phyloP scores from a whole-genome alignment of 2,888 invertebrate species.

The Argyra leucocephala region DNA sequence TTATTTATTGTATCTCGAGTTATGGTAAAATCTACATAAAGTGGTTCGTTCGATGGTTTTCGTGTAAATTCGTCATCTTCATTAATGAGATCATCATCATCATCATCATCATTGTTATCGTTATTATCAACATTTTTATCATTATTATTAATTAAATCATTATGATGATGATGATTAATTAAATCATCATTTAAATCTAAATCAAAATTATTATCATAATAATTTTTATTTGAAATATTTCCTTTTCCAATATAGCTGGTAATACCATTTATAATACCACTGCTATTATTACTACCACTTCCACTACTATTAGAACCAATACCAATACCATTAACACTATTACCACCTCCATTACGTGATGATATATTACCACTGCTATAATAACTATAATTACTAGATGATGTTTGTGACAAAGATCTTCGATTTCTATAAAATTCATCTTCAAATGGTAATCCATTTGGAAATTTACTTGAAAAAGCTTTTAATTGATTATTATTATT shows the following conservation, averaged over 20 bases:
- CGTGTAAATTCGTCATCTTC: constrained; percentile 41
- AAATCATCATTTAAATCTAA: neutral
- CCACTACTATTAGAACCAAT: constrained; percentile 9
- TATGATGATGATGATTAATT: neutral
- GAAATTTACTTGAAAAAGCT: constrained; percentile 41
- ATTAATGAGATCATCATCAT: constrained; percentile 22
- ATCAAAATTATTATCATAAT: neutral
- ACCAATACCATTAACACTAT: neutral
- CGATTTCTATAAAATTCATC: constrained; percentile 40
- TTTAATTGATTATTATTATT: constrained; percentile 38
- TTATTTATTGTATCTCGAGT: constrained; percentile 20
- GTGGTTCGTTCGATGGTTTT: constrained; percentile 40
- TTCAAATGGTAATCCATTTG: constrained; percentile 42
- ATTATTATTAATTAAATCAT: too few relatives aligned
- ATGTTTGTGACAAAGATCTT: constrained; percentile 38
- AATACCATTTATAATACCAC: neutral
- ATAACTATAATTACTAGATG: constrained; percentile 42
- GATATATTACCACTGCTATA: constrained; percentile 31
- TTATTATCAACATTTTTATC: too few relatives aligned
- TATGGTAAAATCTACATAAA: constrained; percentile 44
- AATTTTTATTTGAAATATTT: too few relatives aligned
- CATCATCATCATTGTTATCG: constrained; percentile 14
- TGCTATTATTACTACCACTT: constrained; percentile 8
- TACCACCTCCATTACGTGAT: constrained; percentile 14
- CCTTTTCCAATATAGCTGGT: too few relatives aligned